These are phyloP conservation scores for Ceratosolen solmsi DNA, from an alignment of 1,140 invertebrate genomes.

Conservation along the genomic window DNA sequence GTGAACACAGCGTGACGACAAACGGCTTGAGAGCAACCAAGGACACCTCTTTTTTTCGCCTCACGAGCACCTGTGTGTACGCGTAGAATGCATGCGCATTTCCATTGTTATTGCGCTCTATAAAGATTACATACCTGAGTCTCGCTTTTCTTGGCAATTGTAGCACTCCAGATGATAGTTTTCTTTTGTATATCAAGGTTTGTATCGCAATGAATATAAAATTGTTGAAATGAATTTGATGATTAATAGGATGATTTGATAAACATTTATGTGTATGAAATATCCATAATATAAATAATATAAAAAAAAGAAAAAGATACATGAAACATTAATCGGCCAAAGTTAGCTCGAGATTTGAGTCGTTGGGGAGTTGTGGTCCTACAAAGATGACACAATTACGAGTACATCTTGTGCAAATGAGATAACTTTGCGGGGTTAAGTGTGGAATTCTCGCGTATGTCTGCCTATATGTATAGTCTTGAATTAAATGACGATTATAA, in stretches of 20 bases:
- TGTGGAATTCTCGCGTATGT: neutral
- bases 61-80: no score
- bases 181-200: no score
- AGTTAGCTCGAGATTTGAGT: slow-evolving; percentile 29
- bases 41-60: neutral
- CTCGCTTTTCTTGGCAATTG: no score
- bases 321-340: no score
- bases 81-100: neutral
- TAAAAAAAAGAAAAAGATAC: neutral
- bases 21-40: neutral
- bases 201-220: no score
- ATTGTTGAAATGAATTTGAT: no score
- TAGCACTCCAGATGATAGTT: no score
- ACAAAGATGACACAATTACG: slow-evolving; percentile 39
- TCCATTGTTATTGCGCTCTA: no score
- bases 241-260: no score
- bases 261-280: no score
- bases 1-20: neutral
- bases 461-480: neutral
- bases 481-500: slow-evolving; percentile 48
- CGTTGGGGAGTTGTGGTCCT: neutral
- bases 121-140: no score
- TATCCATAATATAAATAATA: neutral
- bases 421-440: slow-evolving; percentile 31
- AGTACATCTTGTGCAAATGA: slow-evolving; percentile 46